These are phyloP conservation scores for Acropora tenuis DNA, from an alignment of 64 coral and sea anemone species.

Conservation along the genomic window DNA sequence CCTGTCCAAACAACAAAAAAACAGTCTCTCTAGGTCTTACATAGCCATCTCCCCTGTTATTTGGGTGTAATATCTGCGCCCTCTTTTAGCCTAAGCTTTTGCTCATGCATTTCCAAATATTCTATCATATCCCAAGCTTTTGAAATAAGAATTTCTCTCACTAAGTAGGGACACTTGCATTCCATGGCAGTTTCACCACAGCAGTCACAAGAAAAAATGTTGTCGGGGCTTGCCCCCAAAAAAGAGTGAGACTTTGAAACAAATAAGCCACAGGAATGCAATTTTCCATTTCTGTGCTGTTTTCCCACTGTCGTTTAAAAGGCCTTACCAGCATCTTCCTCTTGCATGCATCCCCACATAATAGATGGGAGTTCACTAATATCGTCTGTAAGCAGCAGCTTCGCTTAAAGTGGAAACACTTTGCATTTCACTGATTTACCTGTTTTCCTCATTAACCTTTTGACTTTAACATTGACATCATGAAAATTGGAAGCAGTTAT, in stretches of 20 bases:
- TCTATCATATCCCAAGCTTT: constrained; percentile 40
- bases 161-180: constrained; percentile 58
- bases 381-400: constrained; percentile 25
- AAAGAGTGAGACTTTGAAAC: constrained; percentile 15
- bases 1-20: constrained; percentile 62
- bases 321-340: constrained; percentile 48
- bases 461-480: constrained; percentile 62
- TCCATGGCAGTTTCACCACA: constrained; percentile 40
- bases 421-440: constrained; percentile 50
- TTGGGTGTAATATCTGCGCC: constrained; percentile 56
- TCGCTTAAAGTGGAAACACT: constrained; percentile 42
- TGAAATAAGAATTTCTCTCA: constrained; percentile 10
- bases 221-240: constrained; percentile 44
- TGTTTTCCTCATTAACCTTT: constrained; percentile 59
- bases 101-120: constrained; percentile 51
- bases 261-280: constrained; percentile 40
- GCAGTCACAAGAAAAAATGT: constrained; percentile 49
- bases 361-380: constrained; percentile 55
- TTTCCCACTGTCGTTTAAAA: constrained; percentile 45
- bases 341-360: constrained; percentile 57
- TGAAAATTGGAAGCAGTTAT: constrained; percentile 72
- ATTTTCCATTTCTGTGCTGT: constrained; percentile 33
- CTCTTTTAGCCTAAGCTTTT: constrained; percentile 49
- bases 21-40: constrained; percentile 36
- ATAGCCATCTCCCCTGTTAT: constrained; percentile 54